phyloP scores from a whole-genome alignment of 2,797 vertebrate species.

The Lithobates pipiens region DNA sequence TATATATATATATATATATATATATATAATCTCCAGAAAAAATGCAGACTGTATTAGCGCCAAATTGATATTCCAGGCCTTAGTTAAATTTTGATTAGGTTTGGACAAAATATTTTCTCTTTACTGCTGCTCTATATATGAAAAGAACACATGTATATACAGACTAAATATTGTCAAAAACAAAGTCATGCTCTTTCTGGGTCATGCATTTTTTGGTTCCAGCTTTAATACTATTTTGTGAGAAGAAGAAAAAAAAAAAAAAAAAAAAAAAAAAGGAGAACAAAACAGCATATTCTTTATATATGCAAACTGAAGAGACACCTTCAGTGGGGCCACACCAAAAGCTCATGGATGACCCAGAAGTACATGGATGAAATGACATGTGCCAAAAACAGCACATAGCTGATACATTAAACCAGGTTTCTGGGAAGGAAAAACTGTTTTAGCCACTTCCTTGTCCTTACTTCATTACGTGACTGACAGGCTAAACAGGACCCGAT shows the following conservation, averaged over 20 bases:
- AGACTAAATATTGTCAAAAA: background rate
- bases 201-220: background rate
- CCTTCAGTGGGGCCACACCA: background rate
- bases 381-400: background rate
- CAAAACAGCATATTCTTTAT: background rate
- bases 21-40: background rate
- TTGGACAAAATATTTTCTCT: constrained; percentile 22
- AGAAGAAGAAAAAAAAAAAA: too few relatives aligned
- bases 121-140: background rate
- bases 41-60: constrained; percentile 25
- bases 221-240: too few relatives aligned
- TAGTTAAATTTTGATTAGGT: constrained; percentile 41
- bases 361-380: background rate
- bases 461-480: too few relatives aligned
- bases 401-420: background rate
- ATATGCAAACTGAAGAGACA: background rate
- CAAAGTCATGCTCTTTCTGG: background rate
- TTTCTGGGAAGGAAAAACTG: background rate
- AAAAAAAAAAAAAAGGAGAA: too few relatives aligned
- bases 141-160: background rate
- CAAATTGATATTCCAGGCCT: constrained; percentile 23
- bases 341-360: background rate
- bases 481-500: background rate
- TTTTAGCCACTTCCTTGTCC: background rate
- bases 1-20: too few relatives aligned